A percentile compares a stretch with the other conserved stretches of the same genome.
Conservation (phyloP, 2,888 invertebrate species). For the Heliconius aoede region DNA sequence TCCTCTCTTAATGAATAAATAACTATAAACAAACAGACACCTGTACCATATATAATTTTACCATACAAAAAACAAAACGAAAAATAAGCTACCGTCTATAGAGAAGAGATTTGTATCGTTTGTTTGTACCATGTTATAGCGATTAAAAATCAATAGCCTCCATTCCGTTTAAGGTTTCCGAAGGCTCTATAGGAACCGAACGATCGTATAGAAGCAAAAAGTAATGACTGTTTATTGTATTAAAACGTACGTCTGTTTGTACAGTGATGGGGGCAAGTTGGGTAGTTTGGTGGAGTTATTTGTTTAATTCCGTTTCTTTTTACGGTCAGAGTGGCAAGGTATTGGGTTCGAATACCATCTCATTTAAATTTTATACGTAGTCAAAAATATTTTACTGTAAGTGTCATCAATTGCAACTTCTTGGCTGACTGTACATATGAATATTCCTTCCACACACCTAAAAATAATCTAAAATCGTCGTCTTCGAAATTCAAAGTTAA, state of each 20-base stretch:
- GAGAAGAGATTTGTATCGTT: background rate
- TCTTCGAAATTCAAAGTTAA: too few relatives aligned
- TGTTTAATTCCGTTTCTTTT: background rate
- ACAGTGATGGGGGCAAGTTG: slow-evolving; percentile 54
- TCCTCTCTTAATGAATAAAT: background rate
- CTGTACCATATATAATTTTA: slow-evolving; percentile 8
- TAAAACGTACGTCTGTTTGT: slow-evolving; percentile 73
- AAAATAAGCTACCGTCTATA: slow-evolving; percentile 4
- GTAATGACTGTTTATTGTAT: slow-evolving; percentile 77
- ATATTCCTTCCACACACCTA: too few relatives aligned
- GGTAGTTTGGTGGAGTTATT: background rate
- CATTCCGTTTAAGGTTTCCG: slow-evolving; percentile 44
- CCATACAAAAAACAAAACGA: background rate
- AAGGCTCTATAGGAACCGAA: slow-evolving; percentile 52
- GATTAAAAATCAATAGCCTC: slow-evolving; percentile 65
- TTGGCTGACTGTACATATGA: too few relatives aligned
- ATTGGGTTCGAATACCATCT: too few relatives aligned
- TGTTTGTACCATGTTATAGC: slow-evolving; percentile 31
- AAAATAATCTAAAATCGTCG: too few relatives aligned
- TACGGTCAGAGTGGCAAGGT: background rate
- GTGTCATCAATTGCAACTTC: too few relatives aligned
- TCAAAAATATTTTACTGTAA: too few relatives aligned
- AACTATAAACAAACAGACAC: background rate
- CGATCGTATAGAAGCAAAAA: slow-evolving; percentile 65
- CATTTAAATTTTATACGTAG: too few relatives aligned